Evolutionary conservation across 2,888 invertebrate genomes (phyloP).

Genomic region (Metopia argyrocephala): DNA sequence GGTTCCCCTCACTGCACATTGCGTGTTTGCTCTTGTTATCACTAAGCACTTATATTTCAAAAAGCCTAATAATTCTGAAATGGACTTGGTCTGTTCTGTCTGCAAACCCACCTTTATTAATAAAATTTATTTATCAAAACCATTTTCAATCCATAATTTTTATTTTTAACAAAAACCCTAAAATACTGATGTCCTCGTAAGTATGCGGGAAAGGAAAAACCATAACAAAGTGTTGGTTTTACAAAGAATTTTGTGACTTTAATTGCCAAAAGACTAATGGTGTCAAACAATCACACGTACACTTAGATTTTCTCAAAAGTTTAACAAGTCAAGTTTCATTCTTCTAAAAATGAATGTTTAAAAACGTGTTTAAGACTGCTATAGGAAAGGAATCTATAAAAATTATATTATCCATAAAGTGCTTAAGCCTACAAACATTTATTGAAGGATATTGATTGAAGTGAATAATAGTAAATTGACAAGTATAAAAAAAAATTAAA

Average conservation of each 20-base stretch:
- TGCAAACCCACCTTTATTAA: too few relatives aligned
- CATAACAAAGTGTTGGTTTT: slow-evolving; percentile 63
- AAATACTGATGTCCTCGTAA: neutral
- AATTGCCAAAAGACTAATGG: slow-evolving; percentile 64
- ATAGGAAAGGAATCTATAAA: slow-evolving; percentile 12
- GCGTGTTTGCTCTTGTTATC: too few relatives aligned
- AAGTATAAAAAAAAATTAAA: slow-evolving; percentile 63
- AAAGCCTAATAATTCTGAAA: too few relatives aligned
- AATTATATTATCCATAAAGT: slow-evolving; percentile 9
- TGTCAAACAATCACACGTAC: slow-evolving; percentile 38
- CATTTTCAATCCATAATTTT: neutral
- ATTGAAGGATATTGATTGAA: slow-evolving; percentile 58
- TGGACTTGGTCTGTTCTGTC: too few relatives aligned
- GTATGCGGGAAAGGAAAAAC: slow-evolving; percentile 43
- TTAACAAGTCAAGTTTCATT: neutral
- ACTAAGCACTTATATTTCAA: too few relatives aligned
- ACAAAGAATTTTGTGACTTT: slow-evolving; percentile 60
- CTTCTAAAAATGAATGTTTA: slow-evolving; percentile 9
- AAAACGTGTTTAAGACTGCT: slow-evolving; percentile 14
- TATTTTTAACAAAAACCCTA: slow-evolving; percentile 2
- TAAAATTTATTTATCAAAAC: too few relatives aligned
- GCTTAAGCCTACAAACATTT: slow-evolving; percentile 22
- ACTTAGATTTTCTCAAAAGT: neutral
- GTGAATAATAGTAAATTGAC: slow-evolving; percentile 59
- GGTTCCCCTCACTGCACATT: too few relatives aligned